phyloP scores from a whole-genome alignment of 2,797 vertebrate genomes.

The Gymnothorax reevesii region DNA sequence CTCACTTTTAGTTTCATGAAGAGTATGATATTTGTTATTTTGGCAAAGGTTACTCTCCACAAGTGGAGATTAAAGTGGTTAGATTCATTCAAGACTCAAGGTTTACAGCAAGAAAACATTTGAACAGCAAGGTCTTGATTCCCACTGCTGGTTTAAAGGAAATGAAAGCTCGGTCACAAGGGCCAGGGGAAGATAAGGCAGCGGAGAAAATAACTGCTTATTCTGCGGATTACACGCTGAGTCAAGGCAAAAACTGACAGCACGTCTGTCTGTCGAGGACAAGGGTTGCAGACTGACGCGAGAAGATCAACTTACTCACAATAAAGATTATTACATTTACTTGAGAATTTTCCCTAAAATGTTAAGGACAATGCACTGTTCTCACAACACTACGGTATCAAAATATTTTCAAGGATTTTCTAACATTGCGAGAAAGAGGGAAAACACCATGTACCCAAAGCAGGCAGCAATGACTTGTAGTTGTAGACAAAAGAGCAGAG shows the following conservation, averaged over 20 bases:
- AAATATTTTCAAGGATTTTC: not conserved
- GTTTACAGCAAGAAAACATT: not conserved
- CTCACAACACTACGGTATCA: not conserved
- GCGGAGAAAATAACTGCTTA: not conserved
- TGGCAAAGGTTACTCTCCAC: not conserved
- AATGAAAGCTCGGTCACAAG: not conserved
- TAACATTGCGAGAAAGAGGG: not conserved
- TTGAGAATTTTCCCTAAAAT: not conserved
- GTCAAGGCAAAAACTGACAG: not conserved
- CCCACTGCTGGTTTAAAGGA: not conserved
- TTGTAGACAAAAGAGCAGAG: not conserved
- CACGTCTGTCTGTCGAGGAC: not conserved
- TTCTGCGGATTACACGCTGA: not conserved
- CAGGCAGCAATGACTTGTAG: not conserved
- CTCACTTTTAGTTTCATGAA: not conserved
- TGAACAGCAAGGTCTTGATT: not conserved
- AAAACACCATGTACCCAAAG: not conserved
- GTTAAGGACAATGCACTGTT: not conserved
- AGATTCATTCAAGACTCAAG: not conserved
- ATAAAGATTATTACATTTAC: not conserved
- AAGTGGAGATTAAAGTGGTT: too few relatives aligned
- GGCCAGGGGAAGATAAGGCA: not conserved
- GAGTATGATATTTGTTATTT: not conserved
- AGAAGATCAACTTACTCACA: not conserved
- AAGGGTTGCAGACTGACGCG: not conserved